Conservation (phyloP, 2,888 invertebrate species). For the Stegana nigrithorax region DNA sequence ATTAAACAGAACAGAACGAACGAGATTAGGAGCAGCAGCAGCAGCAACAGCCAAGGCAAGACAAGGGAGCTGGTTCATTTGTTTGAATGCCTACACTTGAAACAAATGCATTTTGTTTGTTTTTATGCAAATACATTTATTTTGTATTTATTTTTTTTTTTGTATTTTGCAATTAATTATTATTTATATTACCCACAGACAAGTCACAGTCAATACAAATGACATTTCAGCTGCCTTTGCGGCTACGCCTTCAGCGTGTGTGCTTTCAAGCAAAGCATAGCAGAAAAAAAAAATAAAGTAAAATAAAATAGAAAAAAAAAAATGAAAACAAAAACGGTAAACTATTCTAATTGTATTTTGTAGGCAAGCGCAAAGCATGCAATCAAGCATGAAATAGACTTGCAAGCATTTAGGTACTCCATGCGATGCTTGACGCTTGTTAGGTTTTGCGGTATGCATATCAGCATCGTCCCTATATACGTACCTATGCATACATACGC, state of each 20-base stretch:
- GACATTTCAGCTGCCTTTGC: background rate
- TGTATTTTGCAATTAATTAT: too few relatives aligned
- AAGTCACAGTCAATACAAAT: background rate
- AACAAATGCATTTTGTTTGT: background rate
- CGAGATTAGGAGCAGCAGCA: too few relatives aligned
- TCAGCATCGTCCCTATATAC: background rate
- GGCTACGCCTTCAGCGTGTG: background rate
- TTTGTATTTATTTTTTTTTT: too few relatives aligned
- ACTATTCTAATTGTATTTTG: too few relatives aligned
- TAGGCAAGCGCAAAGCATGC: conserved; percentile 43
- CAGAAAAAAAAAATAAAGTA: too few relatives aligned
- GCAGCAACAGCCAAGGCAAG: too few relatives aligned
- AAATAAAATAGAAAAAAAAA: too few relatives aligned
- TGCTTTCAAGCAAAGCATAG: conserved; percentile 1
- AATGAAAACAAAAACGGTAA: too few relatives aligned
- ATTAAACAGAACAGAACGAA: background rate
- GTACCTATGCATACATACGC: background rate
- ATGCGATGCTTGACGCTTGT: conserved; percentile 1
- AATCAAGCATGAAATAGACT: conserved; percentile 58
- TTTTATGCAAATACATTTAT: background rate
- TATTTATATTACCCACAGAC: background rate
- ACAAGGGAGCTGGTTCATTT: background rate
- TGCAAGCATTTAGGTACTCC: background rate
- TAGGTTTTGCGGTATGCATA: background rate
- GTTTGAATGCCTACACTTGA: too few relatives aligned